Conservation (phyloP, 2,888 invertebrate genomes). For the Mesorhabditis sp. region DNA sequence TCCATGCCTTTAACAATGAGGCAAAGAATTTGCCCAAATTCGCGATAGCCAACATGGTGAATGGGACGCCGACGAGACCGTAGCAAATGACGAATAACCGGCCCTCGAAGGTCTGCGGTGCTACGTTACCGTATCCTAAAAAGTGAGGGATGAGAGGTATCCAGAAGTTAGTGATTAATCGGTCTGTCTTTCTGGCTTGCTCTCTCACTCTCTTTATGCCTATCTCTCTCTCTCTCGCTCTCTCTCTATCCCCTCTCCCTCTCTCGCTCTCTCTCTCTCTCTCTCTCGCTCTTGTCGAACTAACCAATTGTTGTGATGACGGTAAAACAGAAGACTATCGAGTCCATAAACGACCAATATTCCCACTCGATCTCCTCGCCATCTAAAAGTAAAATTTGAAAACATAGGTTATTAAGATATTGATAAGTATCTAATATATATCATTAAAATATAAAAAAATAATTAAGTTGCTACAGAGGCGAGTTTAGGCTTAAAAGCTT, state of each 20-base stretch:
- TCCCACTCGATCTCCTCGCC: conserved; percentile 21
- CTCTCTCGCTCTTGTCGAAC: not conserved
- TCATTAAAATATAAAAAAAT: no score
- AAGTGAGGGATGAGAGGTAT: not conserved
- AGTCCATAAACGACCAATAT: conserved; percentile 49
- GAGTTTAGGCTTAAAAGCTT: no score
- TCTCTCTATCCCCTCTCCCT: no score
- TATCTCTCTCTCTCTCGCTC: not conserved
- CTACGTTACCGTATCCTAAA: conserved; percentile 54
- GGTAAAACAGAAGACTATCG: conserved; percentile 53
- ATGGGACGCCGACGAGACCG: conserved; percentile 52
- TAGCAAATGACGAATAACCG: conserved; percentile 52
- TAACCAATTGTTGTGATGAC: conserved; percentile 53
- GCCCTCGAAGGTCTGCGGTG: conserved; percentile 44
- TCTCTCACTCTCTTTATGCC: no score
- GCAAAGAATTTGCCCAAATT: conserved; percentile 54
- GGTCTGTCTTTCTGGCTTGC: no score
- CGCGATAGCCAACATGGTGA: conserved; percentile 52
- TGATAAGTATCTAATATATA: no score
- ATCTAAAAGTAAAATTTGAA: not conserved
- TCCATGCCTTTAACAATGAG: conserved; percentile 41
- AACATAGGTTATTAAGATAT: no score
- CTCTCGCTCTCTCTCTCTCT: no score
- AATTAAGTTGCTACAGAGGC: no score
- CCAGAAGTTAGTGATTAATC: not conserved